phyloP scores from a whole-genome alignment of 2,797 vertebrate species.

The Oreortyx pictus region DNA sequence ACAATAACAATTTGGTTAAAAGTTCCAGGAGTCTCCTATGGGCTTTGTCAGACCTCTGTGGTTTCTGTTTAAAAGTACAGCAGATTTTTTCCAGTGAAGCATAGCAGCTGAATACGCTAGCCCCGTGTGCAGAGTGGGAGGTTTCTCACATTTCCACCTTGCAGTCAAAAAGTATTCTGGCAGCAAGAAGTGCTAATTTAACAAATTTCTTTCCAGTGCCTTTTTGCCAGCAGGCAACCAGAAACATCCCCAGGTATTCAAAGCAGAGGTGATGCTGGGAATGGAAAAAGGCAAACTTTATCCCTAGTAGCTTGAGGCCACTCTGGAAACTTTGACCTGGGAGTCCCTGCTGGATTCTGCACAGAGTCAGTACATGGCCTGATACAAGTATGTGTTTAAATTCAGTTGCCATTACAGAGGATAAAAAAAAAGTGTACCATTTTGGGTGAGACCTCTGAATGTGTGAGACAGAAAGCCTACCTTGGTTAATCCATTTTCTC shows the following conservation, averaged over 20 bases:
- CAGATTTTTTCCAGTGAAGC: slow-evolving; percentile 63
- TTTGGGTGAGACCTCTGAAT: background rate
- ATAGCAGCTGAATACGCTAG: background rate
- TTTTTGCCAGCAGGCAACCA: slow-evolving; percentile 72
- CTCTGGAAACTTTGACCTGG: background rate
- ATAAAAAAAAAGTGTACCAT: background rate
- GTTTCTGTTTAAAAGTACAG: slow-evolving; percentile 67
- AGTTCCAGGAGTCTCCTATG: slow-evolving; percentile 31
- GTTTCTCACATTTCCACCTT: slow-evolving; percentile 81
- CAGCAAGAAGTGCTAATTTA: slow-evolving; percentile 78
- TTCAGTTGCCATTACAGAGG: background rate
- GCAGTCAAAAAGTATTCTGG: slow-evolving; percentile 75
- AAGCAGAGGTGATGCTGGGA: slow-evolving; percentile 61
- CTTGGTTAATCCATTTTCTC: background rate
- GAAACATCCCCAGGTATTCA: slow-evolving; percentile 73
- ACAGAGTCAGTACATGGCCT: background rate
- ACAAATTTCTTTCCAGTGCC: slow-evolving; percentile 69
- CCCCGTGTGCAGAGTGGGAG: slow-evolving; percentile 71
- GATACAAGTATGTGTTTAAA: background rate
- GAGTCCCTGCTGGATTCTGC: background rate
- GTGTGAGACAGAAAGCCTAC: background rate
- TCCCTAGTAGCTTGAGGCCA: slow-evolving; percentile 31
- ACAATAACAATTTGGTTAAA: slow-evolving; percentile 17
- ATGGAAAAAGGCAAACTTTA: slow-evolving; percentile 66
- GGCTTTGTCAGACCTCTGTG: slow-evolving; percentile 54